phyloP scores from a whole-genome alignment of 2,888 invertebrate genomes.

The Coelogynopora nodosa region DNA sequence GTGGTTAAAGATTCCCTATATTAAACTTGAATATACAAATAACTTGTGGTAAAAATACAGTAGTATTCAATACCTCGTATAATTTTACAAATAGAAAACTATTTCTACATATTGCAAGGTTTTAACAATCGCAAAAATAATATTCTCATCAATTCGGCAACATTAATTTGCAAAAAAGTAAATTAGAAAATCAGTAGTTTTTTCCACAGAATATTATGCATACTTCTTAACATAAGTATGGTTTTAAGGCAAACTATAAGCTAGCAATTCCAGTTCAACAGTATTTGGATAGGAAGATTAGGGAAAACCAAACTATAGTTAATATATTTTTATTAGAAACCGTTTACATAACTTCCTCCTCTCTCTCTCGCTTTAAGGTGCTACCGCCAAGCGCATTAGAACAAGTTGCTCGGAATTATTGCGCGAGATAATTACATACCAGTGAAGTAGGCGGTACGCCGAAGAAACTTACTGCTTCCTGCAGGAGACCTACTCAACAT shows the following conservation, averaged over 20 bases:
- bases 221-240: neutral
- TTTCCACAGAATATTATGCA: no score
- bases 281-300: neutral
- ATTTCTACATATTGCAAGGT: no score
- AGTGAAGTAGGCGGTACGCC: slow-evolving; percentile 22
- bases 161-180: neutral
- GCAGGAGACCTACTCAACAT: no score
- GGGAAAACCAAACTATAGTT: neutral
- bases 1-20: no score
- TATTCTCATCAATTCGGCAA: neutral
- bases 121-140: no score
- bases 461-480: no score
- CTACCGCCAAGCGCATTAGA: slow-evolving; percentile 18
- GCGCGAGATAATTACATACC: slow-evolving; percentile 28
- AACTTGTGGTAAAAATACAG: neutral
- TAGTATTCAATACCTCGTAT: no score
- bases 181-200: neutral
- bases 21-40: neutral
- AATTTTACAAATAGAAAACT: no score
- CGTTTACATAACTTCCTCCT: neutral
- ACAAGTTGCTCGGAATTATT: neutral
- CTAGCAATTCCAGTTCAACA: neutral
- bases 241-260: neutral
- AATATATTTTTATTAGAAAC: neutral
- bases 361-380: slow-evolving; percentile 7